Conservation (phyloP, 2,797 vertebrate genomes). For the Labeo calbasu region DNA sequence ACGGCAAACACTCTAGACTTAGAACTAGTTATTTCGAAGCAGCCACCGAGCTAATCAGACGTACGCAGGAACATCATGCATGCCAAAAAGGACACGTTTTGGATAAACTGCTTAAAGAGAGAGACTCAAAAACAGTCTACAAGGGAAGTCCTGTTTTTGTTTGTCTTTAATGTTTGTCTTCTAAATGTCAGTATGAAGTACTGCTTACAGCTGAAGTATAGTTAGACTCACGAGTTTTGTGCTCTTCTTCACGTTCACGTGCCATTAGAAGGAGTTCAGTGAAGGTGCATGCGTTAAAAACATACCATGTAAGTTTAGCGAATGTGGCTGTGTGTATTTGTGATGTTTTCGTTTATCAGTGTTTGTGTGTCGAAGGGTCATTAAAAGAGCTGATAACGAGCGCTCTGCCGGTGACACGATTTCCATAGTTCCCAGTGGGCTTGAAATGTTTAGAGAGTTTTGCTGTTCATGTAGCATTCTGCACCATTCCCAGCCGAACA, state of each 20-base stretch:
- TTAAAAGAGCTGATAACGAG: neutral
- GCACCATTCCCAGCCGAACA: conserved; percentile 65
- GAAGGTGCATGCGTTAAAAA: neutral
- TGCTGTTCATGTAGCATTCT: conserved; percentile 65
- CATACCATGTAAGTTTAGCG: neutral
- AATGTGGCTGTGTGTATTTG: conserved; percentile 64
- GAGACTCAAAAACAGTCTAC: neutral
- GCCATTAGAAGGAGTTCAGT: neutral
- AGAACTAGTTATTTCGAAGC: neutral
- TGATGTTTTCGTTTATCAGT: conserved; percentile 78
- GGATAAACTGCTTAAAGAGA: neutral
- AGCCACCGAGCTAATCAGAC: neutral
- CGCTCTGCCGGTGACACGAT: conserved; percentile 16
- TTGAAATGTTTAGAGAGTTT: neutral
- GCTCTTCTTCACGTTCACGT: neutral
- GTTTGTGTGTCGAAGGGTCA: conserved; percentile 74
- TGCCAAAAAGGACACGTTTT: neutral
- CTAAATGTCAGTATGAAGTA: neutral
- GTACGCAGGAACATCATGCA: neutral
- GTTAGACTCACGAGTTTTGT: neutral
- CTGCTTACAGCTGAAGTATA: neutral
- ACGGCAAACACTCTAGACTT: conserved; percentile 15
- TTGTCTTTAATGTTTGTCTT: neutral
- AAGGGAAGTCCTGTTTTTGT: neutral
- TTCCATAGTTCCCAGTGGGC: neutral